Evolutionary conservation across 2,888 invertebrate genomes (phyloP).

Genomic region (Nebria salina): DNA sequence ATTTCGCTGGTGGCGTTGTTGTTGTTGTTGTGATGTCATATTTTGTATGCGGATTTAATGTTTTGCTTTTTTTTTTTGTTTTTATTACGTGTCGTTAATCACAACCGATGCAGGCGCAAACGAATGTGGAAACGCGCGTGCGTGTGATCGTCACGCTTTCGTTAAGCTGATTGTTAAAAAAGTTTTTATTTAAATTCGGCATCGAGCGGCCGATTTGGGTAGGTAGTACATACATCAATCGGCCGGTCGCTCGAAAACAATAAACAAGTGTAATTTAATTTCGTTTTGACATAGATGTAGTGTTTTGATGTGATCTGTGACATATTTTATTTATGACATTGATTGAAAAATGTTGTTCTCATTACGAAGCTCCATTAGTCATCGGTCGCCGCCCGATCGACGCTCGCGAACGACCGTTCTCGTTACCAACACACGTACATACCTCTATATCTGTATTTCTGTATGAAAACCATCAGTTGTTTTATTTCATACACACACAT

Average conservation of each 20-base stretch:
- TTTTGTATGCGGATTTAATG: constrained; percentile 10
- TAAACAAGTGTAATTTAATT: constrained; percentile 47
- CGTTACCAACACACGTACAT: background rate
- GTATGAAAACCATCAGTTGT: constrained; percentile 25
- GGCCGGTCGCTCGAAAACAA: constrained; percentile 35
- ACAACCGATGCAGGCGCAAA: background rate
- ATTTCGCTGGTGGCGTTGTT: background rate
- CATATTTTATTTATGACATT: constrained; percentile 54
- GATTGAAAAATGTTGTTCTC: constrained; percentile 54
- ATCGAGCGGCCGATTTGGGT: constrained; percentile 41
- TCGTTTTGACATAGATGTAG: constrained; percentile 46
- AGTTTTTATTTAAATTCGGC: constrained; percentile 38
- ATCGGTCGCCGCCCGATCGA: constrained; percentile 22
- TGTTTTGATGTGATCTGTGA: constrained; percentile 51
- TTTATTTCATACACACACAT: too few relatives aligned
- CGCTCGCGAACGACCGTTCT: background rate
- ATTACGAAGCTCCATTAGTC: constrained; percentile 48
- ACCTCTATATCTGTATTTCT: background rate
- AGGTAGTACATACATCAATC: constrained; percentile 42
- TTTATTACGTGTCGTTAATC: constrained; percentile 19
- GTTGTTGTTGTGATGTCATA: constrained; percentile 24
- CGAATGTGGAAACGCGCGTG: background rate
- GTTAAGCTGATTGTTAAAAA: constrained; percentile 33
- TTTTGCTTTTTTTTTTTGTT: background rate
- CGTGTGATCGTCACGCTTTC: constrained; percentile 16